Base-by-base conservation (phyloP, 2,113 vertebrate genomes). In the Ifrita kowaldi region DNA sequence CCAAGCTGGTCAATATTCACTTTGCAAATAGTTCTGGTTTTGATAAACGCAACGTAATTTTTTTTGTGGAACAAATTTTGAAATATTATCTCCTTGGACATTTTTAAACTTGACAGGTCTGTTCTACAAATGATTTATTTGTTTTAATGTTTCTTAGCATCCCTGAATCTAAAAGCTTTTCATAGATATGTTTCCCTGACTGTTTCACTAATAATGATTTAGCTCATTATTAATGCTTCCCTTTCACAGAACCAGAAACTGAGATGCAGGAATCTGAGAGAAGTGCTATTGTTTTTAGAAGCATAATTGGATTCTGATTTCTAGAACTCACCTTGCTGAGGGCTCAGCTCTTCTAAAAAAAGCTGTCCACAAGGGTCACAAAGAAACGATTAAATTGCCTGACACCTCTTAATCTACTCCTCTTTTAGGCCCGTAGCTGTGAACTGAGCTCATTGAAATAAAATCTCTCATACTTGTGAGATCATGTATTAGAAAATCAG, bases 381-480 rank as follows among this genome's bases (percentile, higher is more conserved):
- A 91, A 90, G 71, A 80, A 93, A 84, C 80, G 71, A 75, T 78
- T 78, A 91, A 95, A 92, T 70, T 93, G 73, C 77, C 76, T 7
- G 15, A 90, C 90, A 94, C 79, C 80, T 89, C 87, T 90, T 94
- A 94, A 96, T 89, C 82, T 84, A 55, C 79, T 68, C 55, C 64
- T 96, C 69, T 47, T 94, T 83, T 78, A 81, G 76, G 68, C 84
- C 55, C 7, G 67, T 78, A 68, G 84, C 79, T 80, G 13, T 92
- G 88, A 96, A 92, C 77, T 75, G 85, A 96, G 83, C 52, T 90
- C 68, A 79, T 76, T 95, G 88, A 96, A 93, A 95, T 93, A 84
- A 92, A 93, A 94, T 68, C 79, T 94, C 78, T 63, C 37, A 28
- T 64, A 65, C 59, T 63, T 76, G 73, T 95, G 88, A 92, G 88